Base-by-base conservation (phyloP, 2,888 invertebrate genomes). In the Eumerus sabulonum region DNA sequence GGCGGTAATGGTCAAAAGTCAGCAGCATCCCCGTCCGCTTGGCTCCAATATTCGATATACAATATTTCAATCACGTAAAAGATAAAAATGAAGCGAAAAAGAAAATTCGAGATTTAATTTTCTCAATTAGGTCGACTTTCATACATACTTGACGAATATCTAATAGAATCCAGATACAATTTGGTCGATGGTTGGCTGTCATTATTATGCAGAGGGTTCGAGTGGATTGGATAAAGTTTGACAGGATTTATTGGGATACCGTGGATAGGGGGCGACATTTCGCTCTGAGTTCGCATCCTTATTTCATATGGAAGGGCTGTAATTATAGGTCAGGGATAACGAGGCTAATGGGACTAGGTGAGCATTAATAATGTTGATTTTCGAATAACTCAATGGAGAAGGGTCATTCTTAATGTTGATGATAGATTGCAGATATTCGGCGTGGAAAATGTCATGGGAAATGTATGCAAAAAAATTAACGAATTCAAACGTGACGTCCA, bases 51-150 rank as follows among this genome's bases (percentile, higher is more conserved):
- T 19, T 38, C 18, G 12, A 47, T 40, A 60, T 71, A n/a, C n/a
- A n/a, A n/a, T n/a, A 71, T 71, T 71, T 71, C 71, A 63, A 62
- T 63, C 71, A 71, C 71, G 62, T 71, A 35, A 62, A 27, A 27
- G 27, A 27, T 27, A 27, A 27, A 27, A 27, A 27, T 27, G 27
- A 27, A 27, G 7, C 3, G 27, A 27, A 27, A 27, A 27, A 27
- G 27, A 27, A 40, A 67, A 57, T 67, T 57, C 9, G 48, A 44
- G 71, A 63, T 56, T 56, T 62, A 53, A 71, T 71, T 56, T 63
- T 71, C 56, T 56, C 62, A 62, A 71, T 71, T 50, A 56, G 71
- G 62, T 44, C 62, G 27, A 27, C 27, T 27, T 27, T 27, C 27
- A 7, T 27, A 27, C 27, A 27, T 27, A 27, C 27, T 27, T 18